Conservation (phyloP, 2,797 vertebrate species). For the Geotrypetes seraphini region DNA sequence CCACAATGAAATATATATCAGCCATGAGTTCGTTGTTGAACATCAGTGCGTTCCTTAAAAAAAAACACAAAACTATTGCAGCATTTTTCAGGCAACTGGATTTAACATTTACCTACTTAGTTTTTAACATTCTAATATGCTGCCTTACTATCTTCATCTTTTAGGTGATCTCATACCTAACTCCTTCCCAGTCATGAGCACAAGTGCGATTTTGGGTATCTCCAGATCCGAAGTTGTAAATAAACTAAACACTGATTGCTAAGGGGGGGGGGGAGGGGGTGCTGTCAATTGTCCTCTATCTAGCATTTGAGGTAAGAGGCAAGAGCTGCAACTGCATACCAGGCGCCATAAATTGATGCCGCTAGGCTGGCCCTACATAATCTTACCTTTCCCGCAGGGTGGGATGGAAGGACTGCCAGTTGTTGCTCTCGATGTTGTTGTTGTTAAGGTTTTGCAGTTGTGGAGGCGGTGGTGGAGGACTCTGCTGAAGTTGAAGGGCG, state of each 20-base stretch:
- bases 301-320: background rate
- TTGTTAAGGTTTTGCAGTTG: conserved; percentile 76
- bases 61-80: no score
- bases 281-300: background rate
- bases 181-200: no score
- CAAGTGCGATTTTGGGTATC: no score
- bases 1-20: conserved; percentile 93
- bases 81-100: no score
- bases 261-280: background rate
- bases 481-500: conserved; percentile 58
- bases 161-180: no score
- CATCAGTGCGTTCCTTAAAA: conserved; percentile 87
- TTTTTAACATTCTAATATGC: no score
- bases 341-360: no score
- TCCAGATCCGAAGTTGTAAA: no score
- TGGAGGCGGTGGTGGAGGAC: conserved; percentile 42
- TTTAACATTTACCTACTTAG: no score
- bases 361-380: background rate
- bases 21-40: conserved; percentile 98
- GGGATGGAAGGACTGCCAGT: conserved; percentile 83
- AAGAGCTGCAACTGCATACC: background rate
- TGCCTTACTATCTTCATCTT: no score
- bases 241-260: no score
- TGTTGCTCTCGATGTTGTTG: conserved; percentile 76
- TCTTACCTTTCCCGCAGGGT: conserved; percentile 87